Evolutionary conservation across 2,888 invertebrate species (phyloP).

Genomic region (Eupithecia abbreviata): DNA sequence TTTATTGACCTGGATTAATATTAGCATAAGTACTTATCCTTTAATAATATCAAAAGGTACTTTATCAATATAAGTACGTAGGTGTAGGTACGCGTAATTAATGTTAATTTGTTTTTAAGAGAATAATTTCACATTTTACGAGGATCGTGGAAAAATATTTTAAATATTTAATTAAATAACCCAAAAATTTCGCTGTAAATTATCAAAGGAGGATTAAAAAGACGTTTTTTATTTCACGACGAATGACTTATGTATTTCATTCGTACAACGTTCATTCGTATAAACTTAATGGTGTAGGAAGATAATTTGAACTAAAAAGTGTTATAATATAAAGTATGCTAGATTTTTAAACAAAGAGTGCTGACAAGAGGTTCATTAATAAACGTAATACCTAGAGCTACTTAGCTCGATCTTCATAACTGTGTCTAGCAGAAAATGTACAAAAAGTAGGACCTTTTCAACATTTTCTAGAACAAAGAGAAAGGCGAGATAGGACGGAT

Average conservation of each 20-base stretch:
- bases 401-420: constrained; percentile 22
- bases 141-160: background rate
- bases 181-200: background rate
- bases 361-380: constrained; percentile 11
- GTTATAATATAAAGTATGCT: background rate
- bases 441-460: constrained; percentile 16
- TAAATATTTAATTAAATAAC: background rate
- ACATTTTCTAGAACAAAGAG: constrained; percentile 43
- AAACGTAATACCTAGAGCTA: constrained; percentile 11
- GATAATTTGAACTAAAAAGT: background rate
- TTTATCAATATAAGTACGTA: background rate
- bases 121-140: background rate
- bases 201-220: background rate
- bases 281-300: too few species aligned
- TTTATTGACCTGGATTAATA: background rate
- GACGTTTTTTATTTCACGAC: background rate
- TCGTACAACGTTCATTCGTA: too few species aligned
- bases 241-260: too few species aligned
- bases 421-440: constrained; percentile 16
- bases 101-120: background rate
- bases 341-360: background rate
- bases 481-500: constrained; percentile 39
- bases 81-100: background rate
- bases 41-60: background rate
- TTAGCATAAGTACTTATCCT: background rate